These are phyloP conservation scores for Gobio occitaniae DNA, from an alignment of 2,797 vertebrate genomes.

Conservation along the genomic window DNA sequence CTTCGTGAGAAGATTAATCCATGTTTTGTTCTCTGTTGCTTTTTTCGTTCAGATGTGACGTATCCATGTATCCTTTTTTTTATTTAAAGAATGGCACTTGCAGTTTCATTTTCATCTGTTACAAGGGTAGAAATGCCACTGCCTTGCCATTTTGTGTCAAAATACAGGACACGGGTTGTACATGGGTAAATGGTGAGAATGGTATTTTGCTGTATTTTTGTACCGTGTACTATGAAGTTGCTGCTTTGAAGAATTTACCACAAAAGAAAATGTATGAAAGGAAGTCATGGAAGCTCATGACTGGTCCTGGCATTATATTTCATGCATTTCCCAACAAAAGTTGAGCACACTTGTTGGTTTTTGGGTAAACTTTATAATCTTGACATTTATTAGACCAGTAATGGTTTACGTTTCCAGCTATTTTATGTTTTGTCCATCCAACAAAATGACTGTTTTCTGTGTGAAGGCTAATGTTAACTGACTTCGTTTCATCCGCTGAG, in stretches of 20 bases:
- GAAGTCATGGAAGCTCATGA: background rate
- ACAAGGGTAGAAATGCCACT: conserved; percentile 25
- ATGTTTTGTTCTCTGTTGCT: background rate
- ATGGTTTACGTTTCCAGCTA: conserved; percentile 27
- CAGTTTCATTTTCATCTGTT: conserved; percentile 13
- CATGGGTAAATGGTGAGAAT: background rate
- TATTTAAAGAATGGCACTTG: background rate
- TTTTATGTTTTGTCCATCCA: conserved; percentile 56
- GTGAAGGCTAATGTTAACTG: conserved; percentile 82
- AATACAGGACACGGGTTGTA: background rate
- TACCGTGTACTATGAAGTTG: background rate
- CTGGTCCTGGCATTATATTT: background rate
- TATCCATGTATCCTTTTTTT: background rate
- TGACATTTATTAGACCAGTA: conserved; percentile 68
- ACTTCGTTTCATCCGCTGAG: conserved; percentile 67
- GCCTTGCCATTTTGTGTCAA: background rate
- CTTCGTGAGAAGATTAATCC: background rate
- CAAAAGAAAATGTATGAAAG: background rate
- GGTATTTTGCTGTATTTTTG: background rate
- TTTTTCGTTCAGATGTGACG: background rate
- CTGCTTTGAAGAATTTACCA: conserved; percentile 1
- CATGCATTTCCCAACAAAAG: conserved; percentile 2
- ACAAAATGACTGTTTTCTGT: conserved; percentile 70
- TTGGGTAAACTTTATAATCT: conserved; percentile 62
- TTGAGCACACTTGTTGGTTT: conserved; percentile 10